Percentiles rank a stretch among this genome's conserved stretches.
Evolutionary conservation across 2,888 invertebrate genomes (phyloP).

Genomic region (Pachycephus smyrnensis): DNA sequence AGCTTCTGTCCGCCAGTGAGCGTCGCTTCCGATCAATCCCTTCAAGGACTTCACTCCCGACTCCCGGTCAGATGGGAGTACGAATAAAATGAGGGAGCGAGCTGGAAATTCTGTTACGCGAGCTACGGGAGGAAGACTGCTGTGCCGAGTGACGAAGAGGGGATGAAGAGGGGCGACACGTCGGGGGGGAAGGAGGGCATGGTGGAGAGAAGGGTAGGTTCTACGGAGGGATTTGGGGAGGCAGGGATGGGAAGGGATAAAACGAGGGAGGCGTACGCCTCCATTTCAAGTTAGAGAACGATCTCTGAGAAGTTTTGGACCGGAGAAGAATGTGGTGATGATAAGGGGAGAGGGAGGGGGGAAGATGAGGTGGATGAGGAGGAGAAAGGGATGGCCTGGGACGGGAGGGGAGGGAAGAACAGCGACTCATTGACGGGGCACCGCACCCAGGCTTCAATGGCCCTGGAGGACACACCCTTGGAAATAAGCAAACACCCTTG

Average conservation of each 20-base stretch:
- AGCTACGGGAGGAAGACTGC: background rate
- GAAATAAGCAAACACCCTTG: conserved; percentile 39
- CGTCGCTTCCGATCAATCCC: conserved; percentile 50
- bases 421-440: conserved; percentile 35
- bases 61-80: conserved; percentile 38
- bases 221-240: background rate
- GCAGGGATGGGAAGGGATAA: background rate
- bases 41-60: conserved; percentile 47
- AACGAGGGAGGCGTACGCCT: background rate
- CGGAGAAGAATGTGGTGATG: background rate
- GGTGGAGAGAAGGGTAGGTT: background rate
- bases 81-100: conserved; percentile 38
- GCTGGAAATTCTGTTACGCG: conserved; percentile 2
- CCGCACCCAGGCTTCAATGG: conserved; percentile 46
- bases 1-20: conserved; percentile 34
- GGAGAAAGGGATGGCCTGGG: background rate
- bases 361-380: no score
- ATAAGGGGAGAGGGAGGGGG: no score
- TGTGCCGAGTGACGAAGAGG: background rate
- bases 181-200: background rate
- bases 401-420: background rate
- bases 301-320: background rate
- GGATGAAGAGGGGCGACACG: background rate
- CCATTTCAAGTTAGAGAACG: background rate
- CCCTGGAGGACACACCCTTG: conserved; percentile 41